These are phyloP conservation scores for Amphimedon queenslandica DNA, from an alignment of 37 sponge, comb jelly and placozoan genomes.

Conservation along the genomic window DNA sequence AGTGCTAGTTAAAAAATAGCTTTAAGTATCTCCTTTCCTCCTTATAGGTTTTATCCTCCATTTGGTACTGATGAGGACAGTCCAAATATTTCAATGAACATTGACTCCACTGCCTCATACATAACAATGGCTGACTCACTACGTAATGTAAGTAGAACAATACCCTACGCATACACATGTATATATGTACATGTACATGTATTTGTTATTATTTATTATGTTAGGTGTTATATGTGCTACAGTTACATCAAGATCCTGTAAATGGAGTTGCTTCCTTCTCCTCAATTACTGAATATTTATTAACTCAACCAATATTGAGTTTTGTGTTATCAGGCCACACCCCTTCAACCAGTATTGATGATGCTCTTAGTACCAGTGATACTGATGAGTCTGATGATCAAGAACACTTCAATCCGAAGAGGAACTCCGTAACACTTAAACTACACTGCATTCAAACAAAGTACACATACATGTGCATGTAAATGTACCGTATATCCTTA, in stretches of 20 bases:
- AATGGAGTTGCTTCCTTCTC: constrained; percentile 60
- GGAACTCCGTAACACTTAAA: constrained; percentile 34
- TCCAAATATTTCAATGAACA: constrained; percentile 45
- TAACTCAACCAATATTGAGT: constrained; percentile 81
- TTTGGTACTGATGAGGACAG: constrained; percentile 3
- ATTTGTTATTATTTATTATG: background rate
- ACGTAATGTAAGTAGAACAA: constrained; percentile 51
- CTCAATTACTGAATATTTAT: constrained; percentile 68
- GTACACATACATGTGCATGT: background rate
- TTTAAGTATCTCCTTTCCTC: too few species aligned
- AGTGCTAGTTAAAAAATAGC: too few species aligned
- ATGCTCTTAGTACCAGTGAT: too few species aligned
- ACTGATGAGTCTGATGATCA: constrained; percentile 24
- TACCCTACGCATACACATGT: background rate
- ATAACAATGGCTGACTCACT: constrained; percentile 65
- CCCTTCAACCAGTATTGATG: too few species aligned
- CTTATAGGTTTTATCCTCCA: background rate
- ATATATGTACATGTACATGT: background rate
- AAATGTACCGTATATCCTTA: too few species aligned
- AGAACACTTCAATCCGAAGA: constrained; percentile 40
- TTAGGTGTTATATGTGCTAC: constrained; percentile 68
- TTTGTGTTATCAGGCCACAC: constrained; percentile 47
- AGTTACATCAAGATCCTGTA: constrained; percentile 36
- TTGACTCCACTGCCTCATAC: constrained; percentile 78
- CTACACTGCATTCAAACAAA: constrained; percentile 70